Conservation (phyloP, 2,888 invertebrate genomes). For the Drosophila prostipennis region DNA sequence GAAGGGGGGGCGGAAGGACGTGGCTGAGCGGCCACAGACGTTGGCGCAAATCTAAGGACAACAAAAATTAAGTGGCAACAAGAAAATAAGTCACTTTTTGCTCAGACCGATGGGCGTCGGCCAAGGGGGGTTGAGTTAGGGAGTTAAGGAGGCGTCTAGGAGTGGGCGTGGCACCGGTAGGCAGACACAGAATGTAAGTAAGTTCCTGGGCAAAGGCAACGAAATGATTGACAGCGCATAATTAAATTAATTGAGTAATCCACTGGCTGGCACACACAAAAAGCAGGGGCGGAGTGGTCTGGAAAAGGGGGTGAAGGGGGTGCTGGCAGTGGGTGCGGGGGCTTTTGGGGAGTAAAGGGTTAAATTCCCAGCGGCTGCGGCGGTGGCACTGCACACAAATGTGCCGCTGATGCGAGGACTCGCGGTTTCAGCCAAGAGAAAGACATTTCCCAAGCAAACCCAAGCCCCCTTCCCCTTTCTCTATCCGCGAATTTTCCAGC, state of each 20-base stretch:
- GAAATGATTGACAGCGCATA: conserved; percentile 85
- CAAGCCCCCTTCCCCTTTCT: neutral
- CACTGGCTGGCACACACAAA: conserved; percentile 65
- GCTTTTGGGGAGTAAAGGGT: conserved; percentile 63
- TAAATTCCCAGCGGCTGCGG: conserved; percentile 69
- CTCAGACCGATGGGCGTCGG: conserved; percentile 19
- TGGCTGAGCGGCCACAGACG: conserved; percentile 45
- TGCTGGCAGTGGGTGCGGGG: neutral
- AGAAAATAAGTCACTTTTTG: conserved; percentile 67
- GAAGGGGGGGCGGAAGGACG: conserved; percentile 10
- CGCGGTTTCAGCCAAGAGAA: conserved; percentile 54
- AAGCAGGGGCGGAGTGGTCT: neutral
- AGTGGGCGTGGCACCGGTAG: conserved; percentile 18
- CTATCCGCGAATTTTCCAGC: conserved; percentile 19
- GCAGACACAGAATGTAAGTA: conserved; percentile 28
- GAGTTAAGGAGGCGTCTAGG: neutral
- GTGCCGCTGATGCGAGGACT: conserved; percentile 68
- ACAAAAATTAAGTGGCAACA: conserved; percentile 81
- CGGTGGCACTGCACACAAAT: conserved; percentile 44
- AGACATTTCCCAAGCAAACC: conserved; percentile 6
- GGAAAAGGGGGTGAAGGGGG: neutral
- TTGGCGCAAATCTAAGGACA: conserved; percentile 57
- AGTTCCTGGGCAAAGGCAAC: conserved; percentile 63
- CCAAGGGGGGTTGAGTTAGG: neutral
- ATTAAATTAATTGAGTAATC: conserved; percentile 85